Evolutionary conservation across 2,797 vertebrate genomes (phyloP).

Genomic region (Craterocephalus amniculus): DNA sequence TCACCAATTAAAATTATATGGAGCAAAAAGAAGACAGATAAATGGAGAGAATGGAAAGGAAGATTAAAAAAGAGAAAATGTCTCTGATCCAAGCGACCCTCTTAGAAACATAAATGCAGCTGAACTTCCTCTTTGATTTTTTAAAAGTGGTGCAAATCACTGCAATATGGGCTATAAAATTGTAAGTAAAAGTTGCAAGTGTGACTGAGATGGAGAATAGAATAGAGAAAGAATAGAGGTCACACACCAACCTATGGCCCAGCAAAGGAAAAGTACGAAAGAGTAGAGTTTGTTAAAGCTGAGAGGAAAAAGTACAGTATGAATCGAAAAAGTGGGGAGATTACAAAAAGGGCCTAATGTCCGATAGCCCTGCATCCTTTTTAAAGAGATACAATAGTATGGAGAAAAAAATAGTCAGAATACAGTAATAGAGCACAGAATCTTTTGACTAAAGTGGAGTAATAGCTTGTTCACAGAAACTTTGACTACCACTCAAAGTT

Average conservation of each 20-base stretch:
- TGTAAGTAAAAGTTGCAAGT: constrained; percentile 19
- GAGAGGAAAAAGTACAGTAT: constrained; percentile 8
- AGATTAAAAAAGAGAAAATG: constrained; percentile 63
- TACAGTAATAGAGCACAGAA: no score
- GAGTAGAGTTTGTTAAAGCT: constrained; percentile 34
- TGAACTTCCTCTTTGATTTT: constrained; percentile 59
- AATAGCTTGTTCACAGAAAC: no score
- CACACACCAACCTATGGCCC: constrained; percentile 19
- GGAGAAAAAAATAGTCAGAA: no score
- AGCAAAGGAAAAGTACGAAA: constrained; percentile 17
- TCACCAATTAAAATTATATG: constrained; percentile 8
- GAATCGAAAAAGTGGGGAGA: constrained; percentile 27
- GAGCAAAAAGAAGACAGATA: constrained; percentile 14
- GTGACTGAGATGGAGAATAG: constrained; percentile 9
- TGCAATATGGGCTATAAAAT: constrained; percentile 48
- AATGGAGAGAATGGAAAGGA: constrained; percentile 10
- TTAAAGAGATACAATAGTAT: no score
- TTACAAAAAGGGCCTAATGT: constrained; percentile 37
- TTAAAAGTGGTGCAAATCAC: constrained; percentile 50
- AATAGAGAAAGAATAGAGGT: constrained; percentile 36
- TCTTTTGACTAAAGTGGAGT: no score
- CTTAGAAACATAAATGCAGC: constrained; percentile 38
- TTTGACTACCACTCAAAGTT: no score
- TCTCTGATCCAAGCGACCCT: constrained; percentile 52
- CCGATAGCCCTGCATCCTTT: neutral